Base-by-base conservation (phyloP, 2,888 invertebrate species). In the Hirtodrosophila confusa region DNA sequence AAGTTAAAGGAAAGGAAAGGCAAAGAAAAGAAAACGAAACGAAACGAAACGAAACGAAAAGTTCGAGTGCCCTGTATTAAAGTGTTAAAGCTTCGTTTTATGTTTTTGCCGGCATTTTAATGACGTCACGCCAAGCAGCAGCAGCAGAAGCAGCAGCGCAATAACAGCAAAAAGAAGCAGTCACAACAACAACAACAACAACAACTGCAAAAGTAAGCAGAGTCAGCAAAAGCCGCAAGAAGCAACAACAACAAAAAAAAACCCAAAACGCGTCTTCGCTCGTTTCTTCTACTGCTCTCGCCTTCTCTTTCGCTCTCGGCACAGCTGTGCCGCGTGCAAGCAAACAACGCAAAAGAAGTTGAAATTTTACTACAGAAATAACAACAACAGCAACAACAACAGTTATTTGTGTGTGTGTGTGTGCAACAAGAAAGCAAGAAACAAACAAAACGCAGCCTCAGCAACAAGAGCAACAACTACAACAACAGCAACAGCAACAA, bases 71-170 rank as follows among this genome's bases (percentile, higher is more conserved):
- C 33, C 31, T 39, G 54, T 35, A 33, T 61, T 27, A 45, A 51
- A 53, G 53, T 54, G 58, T 54, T 57, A 23, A 43, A 51, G 44
- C 50, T 40, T 53, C 31, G 44, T 43, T 49, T 70, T 50, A 53
- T 67, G 62, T 74, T 67, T 74, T 70, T 75, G 67, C 86, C 82
- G 82, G 82, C 82, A 78, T 74, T 31, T 83, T 86, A 76, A 86
- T 82, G 82, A 83, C 82, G 86, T 82, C 82, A 82, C 80, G 63
- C 50, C 70, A 60, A 61, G 11, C 67, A 51, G 56, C 55, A 64
- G 31, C 64, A n/a, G n/a, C n/a, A n/a, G n/a, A n/a, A 61, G 48
- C 58, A 67, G 43, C 45, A 72, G 53, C 68, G 50, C 65, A 72
- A 55, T 53, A 73, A 47, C 54, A 62, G 41, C 54, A 54, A 17